Conservation (phyloP, 2,888 invertebrate species). For the Caenorhabditis imperialis region DNA sequence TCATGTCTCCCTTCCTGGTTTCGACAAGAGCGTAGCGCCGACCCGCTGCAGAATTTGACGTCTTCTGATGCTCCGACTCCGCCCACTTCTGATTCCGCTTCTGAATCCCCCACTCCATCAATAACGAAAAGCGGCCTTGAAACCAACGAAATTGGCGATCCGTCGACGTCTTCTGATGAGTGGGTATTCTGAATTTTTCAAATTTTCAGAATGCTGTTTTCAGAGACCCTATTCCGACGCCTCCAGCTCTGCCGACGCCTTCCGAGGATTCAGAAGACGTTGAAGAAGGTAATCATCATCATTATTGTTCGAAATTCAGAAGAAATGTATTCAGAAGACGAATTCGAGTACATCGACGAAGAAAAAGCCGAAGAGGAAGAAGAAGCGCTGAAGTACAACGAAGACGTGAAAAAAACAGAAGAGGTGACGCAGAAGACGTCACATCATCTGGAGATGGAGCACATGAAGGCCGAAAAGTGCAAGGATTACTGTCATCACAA, state of each 20-base stretch:
- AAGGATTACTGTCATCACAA: conserved; percentile 53
- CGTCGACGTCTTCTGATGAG: neutral
- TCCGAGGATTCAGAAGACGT: neutral
- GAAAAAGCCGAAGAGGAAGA: conserved; percentile 28
- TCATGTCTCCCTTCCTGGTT: conserved; percentile 56
- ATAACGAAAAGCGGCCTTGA: conserved; percentile 5
- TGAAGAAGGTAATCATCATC: neutral
- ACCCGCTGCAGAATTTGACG: too few species aligned
- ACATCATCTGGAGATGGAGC: conserved; percentile 35
- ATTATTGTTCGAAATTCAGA: conserved; percentile 12
- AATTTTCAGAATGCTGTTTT: too few species aligned
- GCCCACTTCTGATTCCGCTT: neutral
- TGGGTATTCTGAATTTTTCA: too few species aligned
- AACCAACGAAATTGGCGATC: conserved; percentile 46
- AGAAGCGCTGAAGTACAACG: conserved; percentile 48
- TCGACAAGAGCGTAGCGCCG: conserved; percentile 50
- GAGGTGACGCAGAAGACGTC: conserved; percentile 30
- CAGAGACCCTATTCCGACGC: conserved; percentile 6
- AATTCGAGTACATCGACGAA: conserved; percentile 42
- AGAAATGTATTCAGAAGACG: conserved; percentile 44
- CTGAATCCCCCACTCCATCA: conserved; percentile 1
- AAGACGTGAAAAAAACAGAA: conserved; percentile 23
- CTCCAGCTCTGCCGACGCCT: conserved; percentile 3
- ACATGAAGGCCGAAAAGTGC: conserved; percentile 42
- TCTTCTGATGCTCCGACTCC: conserved; percentile 2